These are phyloP conservation scores for Rhinopomastus cyanomelas DNA, from an alignment of 2,113 vertebrate species.

Conservation along the genomic window DNA sequence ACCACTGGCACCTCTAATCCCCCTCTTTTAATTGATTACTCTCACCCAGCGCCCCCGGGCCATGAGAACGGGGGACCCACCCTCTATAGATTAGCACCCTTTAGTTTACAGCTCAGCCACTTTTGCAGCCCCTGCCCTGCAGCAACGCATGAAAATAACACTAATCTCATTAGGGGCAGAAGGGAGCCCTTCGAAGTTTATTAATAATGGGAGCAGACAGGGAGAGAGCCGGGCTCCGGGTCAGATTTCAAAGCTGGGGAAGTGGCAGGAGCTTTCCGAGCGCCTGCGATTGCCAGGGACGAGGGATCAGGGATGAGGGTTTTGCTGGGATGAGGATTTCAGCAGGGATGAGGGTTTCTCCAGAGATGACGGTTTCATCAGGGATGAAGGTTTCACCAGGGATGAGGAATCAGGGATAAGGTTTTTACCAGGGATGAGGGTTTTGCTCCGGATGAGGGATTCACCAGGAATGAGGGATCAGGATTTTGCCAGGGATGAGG, in stretches of 20 bases:
- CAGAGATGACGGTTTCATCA: too few species aligned
- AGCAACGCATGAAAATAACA: slow-evolving; percentile 71
- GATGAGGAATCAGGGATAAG: too few species aligned
- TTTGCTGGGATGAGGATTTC: background rate
- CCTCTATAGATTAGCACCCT: slow-evolving; percentile 73
- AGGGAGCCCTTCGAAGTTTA: slow-evolving; percentile 72
- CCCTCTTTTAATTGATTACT: slow-evolving; percentile 69
- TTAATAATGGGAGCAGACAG: slow-evolving; percentile 72
- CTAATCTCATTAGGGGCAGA: slow-evolving; percentile 76
- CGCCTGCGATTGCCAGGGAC: slow-evolving; percentile 24
- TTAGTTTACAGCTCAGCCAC: slow-evolving; percentile 71
- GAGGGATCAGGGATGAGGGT: background rate
- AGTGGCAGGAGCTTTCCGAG: slow-evolving; percentile 37
- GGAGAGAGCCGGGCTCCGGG: slow-evolving; percentile 51
- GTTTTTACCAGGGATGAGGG: too few species aligned
- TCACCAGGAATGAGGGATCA: background rate
- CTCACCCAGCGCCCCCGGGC: slow-evolving; percentile 52
- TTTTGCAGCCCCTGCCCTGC: slow-evolving; percentile 59
- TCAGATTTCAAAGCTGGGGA: slow-evolving; percentile 68
- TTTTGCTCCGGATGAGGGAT: background rate
- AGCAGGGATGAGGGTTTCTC: background rate
- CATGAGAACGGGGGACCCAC: slow-evolving; percentile 48
- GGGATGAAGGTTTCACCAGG: too few species aligned
- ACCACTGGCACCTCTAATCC: slow-evolving; percentile 67
- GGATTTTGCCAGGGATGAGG: background rate